phyloP scores from a whole-genome alignment of 2,797 vertebrate species.

The Perodicticus potto region DNA sequence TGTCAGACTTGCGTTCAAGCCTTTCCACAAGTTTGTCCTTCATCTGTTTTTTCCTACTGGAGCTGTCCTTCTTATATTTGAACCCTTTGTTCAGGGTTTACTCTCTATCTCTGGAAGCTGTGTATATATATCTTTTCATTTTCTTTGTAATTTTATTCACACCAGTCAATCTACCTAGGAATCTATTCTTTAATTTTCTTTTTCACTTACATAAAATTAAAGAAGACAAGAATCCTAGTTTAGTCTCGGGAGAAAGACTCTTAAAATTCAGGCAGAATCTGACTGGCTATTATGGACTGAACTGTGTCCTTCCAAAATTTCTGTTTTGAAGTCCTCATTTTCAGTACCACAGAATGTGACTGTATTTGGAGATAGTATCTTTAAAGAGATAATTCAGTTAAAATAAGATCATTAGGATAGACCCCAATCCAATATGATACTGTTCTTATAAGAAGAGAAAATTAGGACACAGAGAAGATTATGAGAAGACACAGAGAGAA shows the following conservation, averaged over 20 bases:
- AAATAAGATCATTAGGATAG: not conserved
- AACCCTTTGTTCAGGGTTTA: not conserved
- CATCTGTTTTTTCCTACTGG: not conserved
- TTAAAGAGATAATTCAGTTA: not conserved
- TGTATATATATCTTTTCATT: not conserved
- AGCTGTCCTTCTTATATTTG: not conserved
- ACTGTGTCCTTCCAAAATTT: not conserved
- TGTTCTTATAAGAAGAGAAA: not conserved
- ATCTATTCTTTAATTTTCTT: not conserved
- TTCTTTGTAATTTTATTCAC: not conserved
- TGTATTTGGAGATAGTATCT: not conserved
- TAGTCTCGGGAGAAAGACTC: not conserved
- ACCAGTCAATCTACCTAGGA: not conserved
- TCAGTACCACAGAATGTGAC: not conserved
- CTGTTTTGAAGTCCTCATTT: not conserved
- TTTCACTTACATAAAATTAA: not conserved
- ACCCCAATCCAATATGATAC: not conserved
- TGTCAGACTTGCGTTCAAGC: not conserved
- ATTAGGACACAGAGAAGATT: not conserved
- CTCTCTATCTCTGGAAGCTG: not conserved
- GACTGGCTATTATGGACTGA: not conserved
- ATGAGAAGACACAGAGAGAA: not conserved
- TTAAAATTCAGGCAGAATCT: slow-evolving; percentile 1
- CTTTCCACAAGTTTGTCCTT: not conserved
- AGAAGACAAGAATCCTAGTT: not conserved